A percentile compares a stretch with the other conserved stretches of the same genome.
Conservation (phyloP, 2,888 invertebrate species). For the Epinotia ramella region DNA sequence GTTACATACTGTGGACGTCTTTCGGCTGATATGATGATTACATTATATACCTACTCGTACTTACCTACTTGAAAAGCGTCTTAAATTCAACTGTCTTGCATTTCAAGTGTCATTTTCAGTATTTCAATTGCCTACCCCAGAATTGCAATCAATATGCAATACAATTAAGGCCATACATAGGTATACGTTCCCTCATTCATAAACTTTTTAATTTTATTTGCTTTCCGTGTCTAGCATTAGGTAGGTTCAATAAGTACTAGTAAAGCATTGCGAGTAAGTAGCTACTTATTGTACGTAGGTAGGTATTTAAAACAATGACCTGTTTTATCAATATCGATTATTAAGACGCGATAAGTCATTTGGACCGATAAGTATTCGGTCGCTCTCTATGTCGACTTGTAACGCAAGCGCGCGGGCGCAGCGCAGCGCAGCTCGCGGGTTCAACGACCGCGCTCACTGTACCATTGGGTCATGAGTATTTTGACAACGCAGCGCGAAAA, state of each 20-base stretch:
- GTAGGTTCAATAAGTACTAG: no score
- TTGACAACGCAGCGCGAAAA: slow-evolving; percentile 84
- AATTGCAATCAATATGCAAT: no score
- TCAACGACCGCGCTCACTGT: slow-evolving; percentile 79
- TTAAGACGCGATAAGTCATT: slow-evolving; percentile 8
- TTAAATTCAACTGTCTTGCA: no score
- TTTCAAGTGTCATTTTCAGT: no score
- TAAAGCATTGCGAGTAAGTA: background rate
- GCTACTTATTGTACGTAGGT: background rate
- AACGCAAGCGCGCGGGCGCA: background rate
- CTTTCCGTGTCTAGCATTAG: background rate
- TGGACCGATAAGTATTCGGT: slow-evolving; percentile 21
- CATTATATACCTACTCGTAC: no score
- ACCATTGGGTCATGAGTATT: slow-evolving; percentile 84
- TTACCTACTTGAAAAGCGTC: no score
- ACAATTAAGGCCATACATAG: no score
- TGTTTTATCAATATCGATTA: slow-evolving; percentile 9
- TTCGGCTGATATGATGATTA: no score
- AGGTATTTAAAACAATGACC: background rate
- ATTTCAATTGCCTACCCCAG: no score
- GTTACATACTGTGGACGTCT: no score
- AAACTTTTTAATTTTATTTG: background rate
- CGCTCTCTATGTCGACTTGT: background rate
- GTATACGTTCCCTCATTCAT: no score
- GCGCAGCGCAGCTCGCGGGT: slow-evolving; percentile 55